Base-by-base conservation (phyloP, 2,797 vertebrate genomes). In the Platyrinchus mystaceus region DNA sequence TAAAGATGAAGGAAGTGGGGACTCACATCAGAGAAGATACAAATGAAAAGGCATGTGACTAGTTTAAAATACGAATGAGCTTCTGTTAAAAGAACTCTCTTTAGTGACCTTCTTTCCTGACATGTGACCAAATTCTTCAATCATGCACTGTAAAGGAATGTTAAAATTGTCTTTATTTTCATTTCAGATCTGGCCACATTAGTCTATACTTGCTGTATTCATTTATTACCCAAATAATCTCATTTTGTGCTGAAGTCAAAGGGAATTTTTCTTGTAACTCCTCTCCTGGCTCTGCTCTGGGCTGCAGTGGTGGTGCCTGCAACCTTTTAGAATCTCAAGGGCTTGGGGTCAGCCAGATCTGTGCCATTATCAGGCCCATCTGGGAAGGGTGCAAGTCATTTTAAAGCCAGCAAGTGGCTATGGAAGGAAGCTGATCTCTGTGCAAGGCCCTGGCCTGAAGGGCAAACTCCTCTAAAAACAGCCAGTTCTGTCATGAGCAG, bases 91-190 rank as follows among this genome's bases (percentile, higher is more conserved):
- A 77, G 87, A 78, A 37, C 24, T 87, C 46, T 91, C 39, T 94
- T 91, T 39, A 86, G 53, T 88, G 91, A 94, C 91, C 85, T 93
- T 91, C 73, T 88, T 93, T 73, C 56, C 80, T 93, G 74, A 68
- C 95, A 84, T 90, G 93, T 96, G 95, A 97, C 74, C 70, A 86
- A 78, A 89, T 75, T 92, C 93, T 89, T 92, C 73, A 94, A 27
- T 87, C 55, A 27, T 67, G 47, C 91, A 50, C 81, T 92, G 63
- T 90, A 88, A 93, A 91, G 21, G 50, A 91, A 90, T 84, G 75
- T 53, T 82, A 50, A 76, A 94, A 79, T 88, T 75, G 37, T 46
- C 67, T 82, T 88, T 86, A 77, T 88, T 96, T 91, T 94, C 21
- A 30, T 76, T 78, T 94, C 56, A 39, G 44, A 79, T 90, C 59